Base-by-base conservation (phyloP, 2,888 invertebrate species). In the Apamea monoglypha region DNA sequence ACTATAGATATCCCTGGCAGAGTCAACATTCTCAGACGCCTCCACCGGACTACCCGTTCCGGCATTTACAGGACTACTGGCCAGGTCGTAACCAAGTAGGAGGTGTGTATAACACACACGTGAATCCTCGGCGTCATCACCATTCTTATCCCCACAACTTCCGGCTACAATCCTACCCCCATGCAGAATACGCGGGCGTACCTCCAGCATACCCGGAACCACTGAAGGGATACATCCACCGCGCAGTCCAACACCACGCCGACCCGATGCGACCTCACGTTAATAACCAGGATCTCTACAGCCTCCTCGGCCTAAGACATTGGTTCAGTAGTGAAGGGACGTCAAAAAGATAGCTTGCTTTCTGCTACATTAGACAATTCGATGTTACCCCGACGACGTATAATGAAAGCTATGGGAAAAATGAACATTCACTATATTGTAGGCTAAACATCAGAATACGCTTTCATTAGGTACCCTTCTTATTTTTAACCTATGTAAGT, bases 351-450 rank as follows among this genome's bases (percentile, higher is more conserved):
- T 97, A 97, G 96, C 91, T 94, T 88, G 87, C 82, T 92, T 91
- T 82, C 86, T 82, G 80, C 90, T 83, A 85, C 86, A 87, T 91
- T 94, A 95, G 94, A 95, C 92, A 95, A 96, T 93, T 95, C 94
- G 95, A 96, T 96, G 96, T 97, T 97, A 97, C 97, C 97, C 96
- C 96, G 96, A 96, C 95, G 95, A 95, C 94, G 91, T 96, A 95
- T 96, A 96, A 93, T 95, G 96, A 93, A 95, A 95, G 96, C 96
- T 96, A 95, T 96, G 96, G 94, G 89, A 91, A 92, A 92, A 93
- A 90, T 90, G 89, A 90, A 82, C 75, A 84, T 78, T 72, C 81
- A 87, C 84, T 84, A 87, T 78, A 75, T 76, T 78, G 79, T 88
- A 87, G 78, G 78, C 59, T 81, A 75, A 81, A 67, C 80, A 81